phyloP scores from a whole-genome alignment of 2,113 vertebrate species.

The Odocoileus virginianus region DNA sequence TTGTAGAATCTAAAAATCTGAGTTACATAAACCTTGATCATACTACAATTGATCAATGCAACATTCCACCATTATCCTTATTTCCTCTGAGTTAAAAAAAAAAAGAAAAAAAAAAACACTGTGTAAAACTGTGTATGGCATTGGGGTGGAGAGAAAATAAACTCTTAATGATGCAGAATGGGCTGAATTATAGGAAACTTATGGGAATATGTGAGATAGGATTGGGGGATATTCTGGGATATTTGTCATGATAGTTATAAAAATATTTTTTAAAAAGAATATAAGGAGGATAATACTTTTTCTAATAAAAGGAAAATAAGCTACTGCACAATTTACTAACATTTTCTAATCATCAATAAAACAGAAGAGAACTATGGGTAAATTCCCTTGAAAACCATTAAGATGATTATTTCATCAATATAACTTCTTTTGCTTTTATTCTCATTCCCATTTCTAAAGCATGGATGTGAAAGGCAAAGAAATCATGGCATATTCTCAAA shows the following conservation, averaged over 20 bases:
- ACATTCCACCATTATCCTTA: background rate
- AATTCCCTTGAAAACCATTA: background rate
- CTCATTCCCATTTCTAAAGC: background rate
- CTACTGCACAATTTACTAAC: background rate
- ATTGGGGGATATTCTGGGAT: background rate
- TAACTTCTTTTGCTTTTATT: background rate
- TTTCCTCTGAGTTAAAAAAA: background rate
- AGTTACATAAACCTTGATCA: background rate
- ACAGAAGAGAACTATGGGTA: background rate
- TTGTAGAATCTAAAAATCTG: background rate
- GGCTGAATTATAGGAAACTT: background rate
- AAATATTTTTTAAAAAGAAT: background rate
- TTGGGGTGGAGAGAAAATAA: background rate
- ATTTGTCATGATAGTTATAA: background rate
- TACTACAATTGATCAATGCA: background rate
- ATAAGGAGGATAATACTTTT: background rate
- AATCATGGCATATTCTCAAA: background rate
- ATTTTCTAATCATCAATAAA: background rate
- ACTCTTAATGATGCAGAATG: background rate
- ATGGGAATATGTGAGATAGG: background rate
- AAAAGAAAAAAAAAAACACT: background rate
- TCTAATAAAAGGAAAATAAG: background rate
- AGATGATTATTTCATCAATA: background rate
- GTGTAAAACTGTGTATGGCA: background rate
- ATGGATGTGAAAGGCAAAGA: background rate